Conservation (phyloP, 2,797 vertebrate species). For the Mormyrops boulengeri region DNA sequence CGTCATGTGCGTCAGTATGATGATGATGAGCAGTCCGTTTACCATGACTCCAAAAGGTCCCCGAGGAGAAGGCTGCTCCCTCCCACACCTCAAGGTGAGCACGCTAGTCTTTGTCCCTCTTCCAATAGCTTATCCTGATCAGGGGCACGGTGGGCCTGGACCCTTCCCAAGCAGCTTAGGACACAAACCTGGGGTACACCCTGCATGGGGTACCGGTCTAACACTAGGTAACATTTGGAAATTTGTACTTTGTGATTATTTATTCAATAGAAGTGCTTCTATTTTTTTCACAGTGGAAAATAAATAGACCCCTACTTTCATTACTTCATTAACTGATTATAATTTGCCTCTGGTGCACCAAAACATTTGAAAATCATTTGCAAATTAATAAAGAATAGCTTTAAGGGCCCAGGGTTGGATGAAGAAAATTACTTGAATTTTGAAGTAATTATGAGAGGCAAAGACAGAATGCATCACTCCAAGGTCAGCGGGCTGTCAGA, state of each 20-base stretch:
- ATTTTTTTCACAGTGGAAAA: not conserved
- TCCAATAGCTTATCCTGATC: not conserved
- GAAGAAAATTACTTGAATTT: conserved; percentile 1
- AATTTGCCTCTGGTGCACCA: conserved; percentile 1
- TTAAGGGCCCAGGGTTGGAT: not conserved
- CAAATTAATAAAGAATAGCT: conserved; percentile 4
- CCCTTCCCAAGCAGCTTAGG: not conserved
- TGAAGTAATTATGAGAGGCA: not conserved
- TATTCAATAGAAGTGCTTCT: not conserved
- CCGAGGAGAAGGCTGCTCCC: conserved; percentile 79
- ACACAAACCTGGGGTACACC: not conserved
- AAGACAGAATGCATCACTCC: not conserved
- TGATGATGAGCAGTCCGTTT: conserved; percentile 73
- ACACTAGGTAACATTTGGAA: not conserved
- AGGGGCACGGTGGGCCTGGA: no score
- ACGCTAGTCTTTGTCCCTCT: not conserved
- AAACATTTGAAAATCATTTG: not conserved
- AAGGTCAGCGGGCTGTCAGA: not conserved
- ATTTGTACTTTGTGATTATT: not conserved
- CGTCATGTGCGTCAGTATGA: conserved; percentile 71
- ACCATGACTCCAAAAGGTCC: conserved; percentile 69
- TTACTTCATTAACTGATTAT: conserved; percentile 2
- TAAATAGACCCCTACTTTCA: not conserved
- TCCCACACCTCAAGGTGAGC: conserved; percentile 80
- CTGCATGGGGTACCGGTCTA: not conserved